phyloP scores from a whole-genome alignment of 35 echinoderm and acorn worm species.

The Heliocidaris tuberculata region DNA sequence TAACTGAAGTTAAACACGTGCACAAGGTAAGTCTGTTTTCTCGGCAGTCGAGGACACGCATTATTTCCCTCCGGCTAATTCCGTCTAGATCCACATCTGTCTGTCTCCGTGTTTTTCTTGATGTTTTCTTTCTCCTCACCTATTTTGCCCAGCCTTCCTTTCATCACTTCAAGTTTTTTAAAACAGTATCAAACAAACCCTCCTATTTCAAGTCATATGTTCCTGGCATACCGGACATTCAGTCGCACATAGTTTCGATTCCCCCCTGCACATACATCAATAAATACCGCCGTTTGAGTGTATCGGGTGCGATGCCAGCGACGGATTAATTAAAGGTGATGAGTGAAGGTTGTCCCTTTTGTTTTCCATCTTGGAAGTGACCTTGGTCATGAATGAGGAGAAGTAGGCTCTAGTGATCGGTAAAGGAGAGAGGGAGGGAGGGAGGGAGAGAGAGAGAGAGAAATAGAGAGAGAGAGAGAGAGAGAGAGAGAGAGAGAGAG shows the following conservation, averaged over 20 bases:
- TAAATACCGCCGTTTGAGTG: not conserved
- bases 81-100: not conserved
- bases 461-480: slow-evolving; percentile 15
- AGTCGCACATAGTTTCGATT: not conserved
- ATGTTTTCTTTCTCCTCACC: not conserved
- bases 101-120: not conserved
- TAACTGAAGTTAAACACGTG: no score
- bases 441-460: no score
- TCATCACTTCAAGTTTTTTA: not conserved
- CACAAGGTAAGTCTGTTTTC: no score
- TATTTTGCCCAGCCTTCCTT: not conserved
- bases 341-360: not conserved
- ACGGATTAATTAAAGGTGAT: slow-evolving; percentile 13
- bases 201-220: not conserved
- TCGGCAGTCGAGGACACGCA: no score
- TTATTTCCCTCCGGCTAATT: no score
- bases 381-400: not conserved
- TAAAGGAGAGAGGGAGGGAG: no score
- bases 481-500: slow-evolving; percentile 8
- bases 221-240: not conserved
- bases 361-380: not conserved
- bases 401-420: not conserved
- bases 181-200: not conserved
- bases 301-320: not conserved
- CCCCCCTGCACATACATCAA: slow-evolving; percentile 7